These are phyloP conservation scores for Crotalus tigris DNA, from an alignment of 2,113 vertebrate genomes.

Conservation along the genomic window DNA sequence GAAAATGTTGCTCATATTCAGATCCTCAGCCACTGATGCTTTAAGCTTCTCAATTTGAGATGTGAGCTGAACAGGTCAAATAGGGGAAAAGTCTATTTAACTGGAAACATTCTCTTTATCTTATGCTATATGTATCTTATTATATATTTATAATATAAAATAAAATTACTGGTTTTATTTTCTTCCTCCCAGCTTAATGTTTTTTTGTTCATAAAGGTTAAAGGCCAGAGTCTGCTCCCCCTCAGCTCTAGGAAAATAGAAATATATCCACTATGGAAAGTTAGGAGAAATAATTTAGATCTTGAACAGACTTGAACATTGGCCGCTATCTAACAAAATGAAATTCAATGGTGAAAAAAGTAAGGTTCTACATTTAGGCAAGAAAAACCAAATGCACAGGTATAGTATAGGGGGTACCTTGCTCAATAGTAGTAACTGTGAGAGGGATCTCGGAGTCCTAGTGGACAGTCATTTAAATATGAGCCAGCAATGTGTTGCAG, in stretches of 20 bases:
- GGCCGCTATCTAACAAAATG: no score
- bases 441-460: no score
- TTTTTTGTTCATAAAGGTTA: neutral
- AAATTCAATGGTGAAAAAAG: no score
- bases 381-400: no score
- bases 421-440: no score
- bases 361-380: no score
- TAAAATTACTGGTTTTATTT: neutral
- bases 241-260: neutral
- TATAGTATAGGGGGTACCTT: no score
- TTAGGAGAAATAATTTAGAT: neutral
- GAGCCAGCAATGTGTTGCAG: no score
- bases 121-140: neutral
- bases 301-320: no score
- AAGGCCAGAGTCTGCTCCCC: neutral
- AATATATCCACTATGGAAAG: neutral
- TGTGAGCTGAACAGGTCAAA: constrained; percentile 69
- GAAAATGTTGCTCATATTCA: constrained; percentile 68
- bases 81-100: neutral
- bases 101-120: neutral
- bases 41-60: constrained; percentile 75
- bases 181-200: neutral
- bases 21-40: constrained; percentile 66
- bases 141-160: neutral
- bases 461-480: no score